Base-by-base conservation (phyloP, 2,113 vertebrate genomes). In the Oncorhynchus kisutch region DNA sequence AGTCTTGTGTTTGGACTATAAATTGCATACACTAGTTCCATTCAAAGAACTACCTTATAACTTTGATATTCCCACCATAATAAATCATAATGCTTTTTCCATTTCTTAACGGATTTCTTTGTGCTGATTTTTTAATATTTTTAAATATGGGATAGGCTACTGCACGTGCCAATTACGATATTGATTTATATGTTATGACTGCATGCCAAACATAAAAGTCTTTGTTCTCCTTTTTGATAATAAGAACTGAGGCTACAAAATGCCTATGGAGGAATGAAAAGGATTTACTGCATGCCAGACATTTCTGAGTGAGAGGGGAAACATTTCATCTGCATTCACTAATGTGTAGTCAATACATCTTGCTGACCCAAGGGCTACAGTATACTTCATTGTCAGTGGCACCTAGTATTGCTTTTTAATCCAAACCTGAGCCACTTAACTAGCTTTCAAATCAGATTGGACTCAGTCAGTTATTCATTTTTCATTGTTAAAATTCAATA, bases 361-460 rank as follows among this genome's bases (percentile, higher is more conserved):
- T 14, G 70, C 60, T 68, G 24, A 72, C 24, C 29, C 45, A 57
- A 54, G 48, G 69, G 6, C 24, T 34, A 34, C 34, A 8, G 34
- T 65, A 25, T 48, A 65, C 39, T 70, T 69, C 9, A 18, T 59
- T 67, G 75, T 67, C 70, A 57, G 18, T 12, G 51, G 24, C 27
- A 48, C 24, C 54, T 12, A 6, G 13, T 9, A 78, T 57, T 80
- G 29, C 27, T 39, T 80, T 65, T 70, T 77, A 51, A 45, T 70
- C 24, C 39, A 72, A 25, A 64, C 57, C 59, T 51, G 49, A 75
- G 24, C 60, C 59, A 66, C 72, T 70, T 81, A 72, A 69, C 66
- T 54, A 24, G 34, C 34, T 66, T 78, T 76, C 49, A 34, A 75
- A 78, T 84, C 54, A 78, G 18, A 81, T 62, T 74, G 54, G 67